Base-by-base conservation (phyloP, 1,140 invertebrate species). In the Drosophila willistoni region DNA sequence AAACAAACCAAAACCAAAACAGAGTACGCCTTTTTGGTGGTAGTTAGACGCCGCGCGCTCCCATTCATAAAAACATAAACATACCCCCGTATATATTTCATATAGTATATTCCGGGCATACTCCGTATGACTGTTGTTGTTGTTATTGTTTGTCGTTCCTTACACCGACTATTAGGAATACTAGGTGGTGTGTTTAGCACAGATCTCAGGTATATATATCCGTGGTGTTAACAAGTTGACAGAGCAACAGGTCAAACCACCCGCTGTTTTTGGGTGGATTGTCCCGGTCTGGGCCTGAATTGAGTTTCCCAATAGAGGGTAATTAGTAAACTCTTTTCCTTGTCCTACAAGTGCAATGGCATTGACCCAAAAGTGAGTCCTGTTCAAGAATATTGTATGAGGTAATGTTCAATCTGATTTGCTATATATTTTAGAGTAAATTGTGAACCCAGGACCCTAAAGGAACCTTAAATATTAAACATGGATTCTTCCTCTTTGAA, bases 61-160 rank as follows among this genome's bases (percentile, higher is more conserved):
- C 76, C 84, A 89, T 89, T 89, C 81, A 89, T 89, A 84, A 90
- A 77, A 73, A 79, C 80, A 81, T 84, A 90, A 90, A 90, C 84
- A 89, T 76, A 89, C 84, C 84, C 79, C 84, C 77, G 83, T 34
- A 17, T 17, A 75, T 17, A 75, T 75, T 78, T 68, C 44, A 17
- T 17, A 47, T 29, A 29, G 12, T 12, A 51, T 51, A 51, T 51
- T 51, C 44, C 44, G 44, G 44, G 17, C 44, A 51, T 51, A 51
- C 44, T 51, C 44, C 44, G 7, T 51, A 9, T 9, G 9, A 51
- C n/a, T n/a, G n/a, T 19, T 47, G 14, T 44, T 44, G 13, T 51
- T 47, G 44, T 51, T 51, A 12, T 22, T 51, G 44, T 51, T 79
- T 80, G 69, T 61, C 34, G 34, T 36, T 61, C 68, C 67, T 77